Evolutionary conservation across 2,113 vertebrate species (phyloP).

Genomic region (Axis porcinus): DNA sequence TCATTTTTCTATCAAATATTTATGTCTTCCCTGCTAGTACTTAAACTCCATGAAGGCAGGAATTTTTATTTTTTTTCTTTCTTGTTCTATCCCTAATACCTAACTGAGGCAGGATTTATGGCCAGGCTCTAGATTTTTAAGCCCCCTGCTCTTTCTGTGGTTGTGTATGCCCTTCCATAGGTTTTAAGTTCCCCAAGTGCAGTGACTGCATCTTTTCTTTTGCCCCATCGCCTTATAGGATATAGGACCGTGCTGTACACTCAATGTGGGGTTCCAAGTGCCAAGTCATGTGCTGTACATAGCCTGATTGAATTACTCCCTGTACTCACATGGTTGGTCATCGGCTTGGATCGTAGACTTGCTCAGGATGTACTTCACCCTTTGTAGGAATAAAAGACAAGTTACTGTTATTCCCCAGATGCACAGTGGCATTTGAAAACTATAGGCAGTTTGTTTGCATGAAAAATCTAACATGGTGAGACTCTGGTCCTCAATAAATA

Average conservation of each 20-base stretch:
- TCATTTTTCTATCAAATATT: background rate
- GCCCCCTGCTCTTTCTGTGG: rapidly evolving
- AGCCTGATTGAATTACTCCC: background rate
- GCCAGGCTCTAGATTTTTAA: background rate
- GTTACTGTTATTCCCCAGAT: background rate
- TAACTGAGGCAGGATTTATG: background rate
- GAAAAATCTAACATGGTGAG: background rate
- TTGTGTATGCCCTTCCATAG: background rate
- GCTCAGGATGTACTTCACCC: background rate
- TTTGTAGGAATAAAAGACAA: background rate
- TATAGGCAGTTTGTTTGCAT: background rate
- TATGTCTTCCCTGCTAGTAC: background rate
- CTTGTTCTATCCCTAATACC: background rate
- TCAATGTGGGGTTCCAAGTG: background rate
- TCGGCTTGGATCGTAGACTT: background rate
- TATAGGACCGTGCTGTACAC: rapidly evolving
- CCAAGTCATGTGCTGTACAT: rapidly evolving
- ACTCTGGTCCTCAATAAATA: background rate
- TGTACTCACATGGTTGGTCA: background rate
- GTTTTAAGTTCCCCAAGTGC: background rate
- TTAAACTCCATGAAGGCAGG: background rate
- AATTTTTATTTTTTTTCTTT: background rate
- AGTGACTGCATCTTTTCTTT: background rate
- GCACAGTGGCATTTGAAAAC: background rate
- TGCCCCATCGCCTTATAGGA: background rate